Conservation (phyloP, 1,140 invertebrate genomes). For the Cotesia chilonis region DNA sequence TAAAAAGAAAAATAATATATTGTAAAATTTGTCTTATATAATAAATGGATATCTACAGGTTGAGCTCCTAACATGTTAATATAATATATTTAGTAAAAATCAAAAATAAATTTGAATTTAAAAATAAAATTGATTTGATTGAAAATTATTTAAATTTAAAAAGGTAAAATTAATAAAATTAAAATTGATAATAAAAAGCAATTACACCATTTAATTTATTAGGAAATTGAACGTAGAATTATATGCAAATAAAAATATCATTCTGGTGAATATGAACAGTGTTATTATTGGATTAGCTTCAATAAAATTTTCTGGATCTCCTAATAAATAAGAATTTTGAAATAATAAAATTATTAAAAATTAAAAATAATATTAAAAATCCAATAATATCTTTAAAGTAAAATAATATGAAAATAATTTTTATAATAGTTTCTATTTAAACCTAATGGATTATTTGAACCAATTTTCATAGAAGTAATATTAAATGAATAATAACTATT, state of each 20-base stretch:
- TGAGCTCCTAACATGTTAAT: no score
- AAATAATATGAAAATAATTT: constrained; percentile 71
- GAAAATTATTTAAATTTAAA: constrained; percentile 64
- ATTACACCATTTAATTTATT: constrained; percentile 79
- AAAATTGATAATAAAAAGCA: constrained; percentile 71
- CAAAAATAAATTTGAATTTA: no score
- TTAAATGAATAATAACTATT: constrained; percentile 70
- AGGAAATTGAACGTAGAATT: constrained; percentile 77
- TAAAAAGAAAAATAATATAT: no score
- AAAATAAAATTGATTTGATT: constrained; percentile 57
- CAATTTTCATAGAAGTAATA: constrained; percentile 71
- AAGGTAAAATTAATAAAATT: constrained; percentile 54
- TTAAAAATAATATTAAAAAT: constrained; percentile 65
- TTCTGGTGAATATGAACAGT: constrained; percentile 77
- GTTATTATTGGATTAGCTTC: constrained; percentile 74
- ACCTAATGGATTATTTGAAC: constrained; percentile 71
- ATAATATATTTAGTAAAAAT: no score
- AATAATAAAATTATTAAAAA: constrained; percentile 61
- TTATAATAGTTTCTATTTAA: constrained; percentile 70
- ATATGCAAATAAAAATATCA: constrained; percentile 81
- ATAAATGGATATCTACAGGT: no score
- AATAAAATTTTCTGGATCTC: constrained; percentile 75
- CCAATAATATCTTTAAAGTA: constrained; percentile 70
- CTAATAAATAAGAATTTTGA: constrained; percentile 66
- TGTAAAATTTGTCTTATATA: no score